Evolutionary conservation across 2,113 vertebrate genomes (phyloP), one percentile per base, ranked within the genome.

Genomic region (Oxyura jamaicensis): DNA sequence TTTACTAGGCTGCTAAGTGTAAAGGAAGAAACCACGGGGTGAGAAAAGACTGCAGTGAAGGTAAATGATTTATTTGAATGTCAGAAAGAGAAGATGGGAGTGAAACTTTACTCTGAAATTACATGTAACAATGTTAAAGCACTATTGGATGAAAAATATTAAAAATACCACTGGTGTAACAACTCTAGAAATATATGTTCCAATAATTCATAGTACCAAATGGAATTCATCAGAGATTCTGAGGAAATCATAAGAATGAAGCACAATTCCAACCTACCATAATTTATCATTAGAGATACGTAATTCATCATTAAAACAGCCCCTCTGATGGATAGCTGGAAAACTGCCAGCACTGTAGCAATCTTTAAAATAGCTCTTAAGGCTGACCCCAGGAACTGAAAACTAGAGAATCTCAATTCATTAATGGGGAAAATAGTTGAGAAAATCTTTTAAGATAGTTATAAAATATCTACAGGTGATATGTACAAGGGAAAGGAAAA

Each of bases 291-390:
- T 95, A 92, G 93, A 92, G 60, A 46, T 81, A 69, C 6, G 74
- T 75, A 95, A 91, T 96, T 95, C 41, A 91, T 97, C 91, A 86
- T 88, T 94, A 95, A 94, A 96, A 96, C 44, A 95, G 50, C 68
- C 67, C 59, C 86, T 97, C 77, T 78, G 59, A 52, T 91, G 50
- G 59, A 29, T 88, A 83, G 65, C 59, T 92, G 92, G 84, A 90
- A 93, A 75, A 75, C 42, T 39, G 81, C 95, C 91, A 96, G 44
- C 56, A 48, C 63, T 25, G 25, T 69, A 88, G 62, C 31, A 76
- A 93, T 91, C 74, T 88, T 92, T 94, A 93, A 96, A 96, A 62
- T 2, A 88, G 81, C 71, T 95, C 44, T 97, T 89, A 91, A 91
- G 53, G 83, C 62, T 81, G 36, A 83, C 58, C 56, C 68, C 50